Evolutionary conservation across 1,140 invertebrate genomes (phyloP), one percentile per base, ranked within the genome.

Genomic region (Panonychus citri): DNA sequence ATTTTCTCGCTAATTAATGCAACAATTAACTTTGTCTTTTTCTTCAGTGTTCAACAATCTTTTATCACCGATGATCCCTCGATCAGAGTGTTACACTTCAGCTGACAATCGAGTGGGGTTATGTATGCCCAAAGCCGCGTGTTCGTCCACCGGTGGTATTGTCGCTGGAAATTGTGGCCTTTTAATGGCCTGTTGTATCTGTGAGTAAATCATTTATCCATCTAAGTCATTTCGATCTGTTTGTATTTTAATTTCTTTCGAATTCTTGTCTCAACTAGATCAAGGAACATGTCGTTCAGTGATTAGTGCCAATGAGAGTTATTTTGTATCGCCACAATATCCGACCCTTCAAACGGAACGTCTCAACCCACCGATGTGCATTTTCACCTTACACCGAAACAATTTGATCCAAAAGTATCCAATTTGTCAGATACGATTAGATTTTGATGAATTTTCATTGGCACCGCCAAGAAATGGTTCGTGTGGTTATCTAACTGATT

Each of bases 401-500:
- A 48, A 54, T 21, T 40, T 60, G 21, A 34, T 59, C n/a, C 28
- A 62, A 19, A 61, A 61, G 42, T 56, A 21, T n/a, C 58, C 60
- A n/a, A 58, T 61, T 13, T 61, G 60, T 54, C 60, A 61, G 28
- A 53, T 61, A 49, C 42, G 57, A 37, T 24, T 61, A n/a, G 57
- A 59, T 52, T 61, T 61, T 50, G 58, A 61, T 37, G 60, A 61
- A 51, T 61, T 61, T 27, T 26, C 27, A 13, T 25, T 61, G 5
- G 60, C 60, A 15, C 57, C 60, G 5, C 60, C 60, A 3, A 24
- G 25, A n/a, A 55, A 60, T 50, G 60, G 60, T 17, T 34, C 39
- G n/a, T 61, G 60, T 52, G 60, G 60, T 15, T 48, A 53, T 2
- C 37, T 26, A 3, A 61, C 60, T 1, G 60, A 61, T 46, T 59